phyloP scores from a whole-genome alignment of 2,888 invertebrate genomes.

The Drosophila conformis region DNA sequence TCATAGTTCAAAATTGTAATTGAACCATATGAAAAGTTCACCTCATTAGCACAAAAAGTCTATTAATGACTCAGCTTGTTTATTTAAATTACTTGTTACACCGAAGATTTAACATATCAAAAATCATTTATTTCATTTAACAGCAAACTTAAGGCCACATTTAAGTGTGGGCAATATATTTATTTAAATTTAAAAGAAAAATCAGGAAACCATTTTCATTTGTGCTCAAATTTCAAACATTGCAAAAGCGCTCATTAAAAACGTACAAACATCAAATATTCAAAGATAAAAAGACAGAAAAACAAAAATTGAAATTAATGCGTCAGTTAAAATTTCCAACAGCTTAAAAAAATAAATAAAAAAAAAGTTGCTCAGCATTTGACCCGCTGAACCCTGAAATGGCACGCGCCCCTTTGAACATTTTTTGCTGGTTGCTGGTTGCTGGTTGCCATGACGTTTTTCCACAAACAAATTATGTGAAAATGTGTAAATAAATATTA shows the following conservation, averaged over 20 bases:
- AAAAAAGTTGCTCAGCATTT: conserved; percentile 33
- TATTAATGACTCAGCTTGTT: conserved; percentile 4
- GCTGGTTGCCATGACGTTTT: conserved; percentile 63
- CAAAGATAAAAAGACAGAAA: conserved; percentile 1
- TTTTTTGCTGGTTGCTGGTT: conserved; percentile 18
- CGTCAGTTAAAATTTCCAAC: conserved; percentile 36
- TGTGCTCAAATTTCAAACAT: conserved; percentile 13
- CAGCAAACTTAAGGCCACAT: neutral
- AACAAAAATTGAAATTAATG: conserved; percentile 53
- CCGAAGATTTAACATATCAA: neutral
- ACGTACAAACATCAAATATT: neutral
- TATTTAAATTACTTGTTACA: neutral
- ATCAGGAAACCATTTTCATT: neutral
- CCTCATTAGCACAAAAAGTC: conserved; percentile 11
- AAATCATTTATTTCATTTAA: neutral
- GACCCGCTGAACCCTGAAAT: conserved; percentile 56
- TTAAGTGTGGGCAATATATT: neutral
- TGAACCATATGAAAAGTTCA: conserved; percentile 9
- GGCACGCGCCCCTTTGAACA: conserved; percentile 26
- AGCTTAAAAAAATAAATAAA: conserved; percentile 16
- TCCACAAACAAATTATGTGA: conserved; percentile 56
- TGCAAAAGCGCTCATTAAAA: conserved; percentile 28
- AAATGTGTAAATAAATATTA: conserved; percentile 26
- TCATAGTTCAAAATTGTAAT: conserved; percentile 4
- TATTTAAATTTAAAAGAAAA: neutral